Evolutionary conservation across 2,888 invertebrate genomes (phyloP).

Genomic region (Habrosyne pyritoides): DNA sequence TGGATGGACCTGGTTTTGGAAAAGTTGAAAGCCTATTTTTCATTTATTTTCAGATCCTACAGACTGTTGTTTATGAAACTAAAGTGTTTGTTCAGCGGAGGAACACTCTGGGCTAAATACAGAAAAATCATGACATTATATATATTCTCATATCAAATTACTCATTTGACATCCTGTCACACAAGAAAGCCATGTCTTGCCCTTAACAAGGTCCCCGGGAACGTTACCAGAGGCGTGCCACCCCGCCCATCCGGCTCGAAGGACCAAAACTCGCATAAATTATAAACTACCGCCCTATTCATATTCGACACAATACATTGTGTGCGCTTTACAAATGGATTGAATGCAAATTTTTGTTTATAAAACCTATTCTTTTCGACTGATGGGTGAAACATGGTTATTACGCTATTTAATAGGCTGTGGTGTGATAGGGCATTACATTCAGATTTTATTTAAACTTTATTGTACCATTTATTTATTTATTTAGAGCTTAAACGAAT

Average conservation of each 20-base stretch:
- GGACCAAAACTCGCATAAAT: conserved; percentile 56
- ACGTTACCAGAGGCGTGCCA: conserved; percentile 54
- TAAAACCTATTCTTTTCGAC: neutral
- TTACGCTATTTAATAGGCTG: conserved; percentile 21
- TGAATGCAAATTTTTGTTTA: conserved; percentile 26
- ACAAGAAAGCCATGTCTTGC: conserved; percentile 29
- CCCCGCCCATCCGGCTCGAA: conserved; percentile 62
- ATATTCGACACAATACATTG: conserved; percentile 32
- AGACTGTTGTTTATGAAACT: neutral
- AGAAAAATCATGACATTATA: neutral
- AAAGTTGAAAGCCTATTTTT: no score
- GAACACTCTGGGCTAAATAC: neutral
- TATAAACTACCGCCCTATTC: conserved; percentile 51
- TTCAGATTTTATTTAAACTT: neutral
- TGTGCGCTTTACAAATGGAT: conserved; percentile 24
- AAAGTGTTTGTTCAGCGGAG: neutral
- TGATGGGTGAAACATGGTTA: conserved; percentile 10
- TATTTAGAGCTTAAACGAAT: no score
- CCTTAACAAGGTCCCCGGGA: conserved; percentile 64
- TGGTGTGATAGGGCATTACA: conserved; percentile 8
- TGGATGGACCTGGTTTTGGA: no score
- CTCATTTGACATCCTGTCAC: conserved; percentile 34
- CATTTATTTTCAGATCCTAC: no score
- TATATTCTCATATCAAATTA: conserved; percentile 11
- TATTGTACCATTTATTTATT: neutral